Evolutionary conservation across 2,113 vertebrate genomes (phyloP).

Genomic region (Manacus vitellinus): DNA sequence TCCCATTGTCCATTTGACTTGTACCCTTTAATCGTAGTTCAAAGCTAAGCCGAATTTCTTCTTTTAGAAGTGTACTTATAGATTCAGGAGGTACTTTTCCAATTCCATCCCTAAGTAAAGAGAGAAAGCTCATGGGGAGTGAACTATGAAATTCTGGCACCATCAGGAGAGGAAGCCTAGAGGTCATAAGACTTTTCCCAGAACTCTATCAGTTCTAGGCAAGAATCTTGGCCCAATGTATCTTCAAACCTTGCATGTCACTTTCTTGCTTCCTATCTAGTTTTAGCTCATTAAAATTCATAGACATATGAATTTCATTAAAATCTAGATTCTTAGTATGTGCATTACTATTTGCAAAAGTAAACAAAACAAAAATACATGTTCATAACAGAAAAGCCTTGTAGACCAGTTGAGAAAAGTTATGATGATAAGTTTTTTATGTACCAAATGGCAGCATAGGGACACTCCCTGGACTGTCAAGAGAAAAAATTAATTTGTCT

Average conservation of each 20-base stretch:
- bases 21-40: constrained; percentile 36
- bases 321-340: background rate
- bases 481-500: background rate
- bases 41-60: constrained; percentile 12
- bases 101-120: background rate
- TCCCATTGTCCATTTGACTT: background rate
- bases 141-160: background rate
- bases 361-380: background rate
- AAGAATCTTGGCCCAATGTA: background rate
- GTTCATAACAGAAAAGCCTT: background rate
- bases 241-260: background rate
- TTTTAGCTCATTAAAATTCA: background rate
- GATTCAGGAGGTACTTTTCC: background rate
- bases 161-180: background rate
- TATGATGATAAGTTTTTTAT: background rate
- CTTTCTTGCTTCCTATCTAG: background rate
- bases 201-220: background rate
- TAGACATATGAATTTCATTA: background rate
- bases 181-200: background rate
- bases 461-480: background rate
- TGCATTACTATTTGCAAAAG: background rate
- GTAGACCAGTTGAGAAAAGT: background rate
- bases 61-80: background rate
- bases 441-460: background rate
- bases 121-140: background rate